phyloP scores from a whole-genome alignment of 2,888 invertebrate species.

The Syrphus vitripennis region DNA sequence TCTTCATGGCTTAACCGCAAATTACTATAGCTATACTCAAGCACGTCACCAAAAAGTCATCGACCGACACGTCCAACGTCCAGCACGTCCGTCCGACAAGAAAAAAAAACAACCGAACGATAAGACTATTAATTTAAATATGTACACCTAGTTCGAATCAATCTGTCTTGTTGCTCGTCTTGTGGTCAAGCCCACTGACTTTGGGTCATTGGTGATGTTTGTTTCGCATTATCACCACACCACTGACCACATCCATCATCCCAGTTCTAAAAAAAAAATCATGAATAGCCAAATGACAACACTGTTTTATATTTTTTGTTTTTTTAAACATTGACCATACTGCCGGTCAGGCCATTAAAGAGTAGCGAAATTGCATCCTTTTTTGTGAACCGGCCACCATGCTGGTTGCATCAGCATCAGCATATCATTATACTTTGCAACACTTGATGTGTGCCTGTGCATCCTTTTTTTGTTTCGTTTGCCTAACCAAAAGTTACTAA shows the following conservation, averaged over 20 bases:
- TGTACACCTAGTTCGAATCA: slow-evolving; percentile 52
- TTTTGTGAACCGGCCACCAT: slow-evolving; percentile 45
- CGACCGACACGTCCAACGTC: slow-evolving; percentile 18
- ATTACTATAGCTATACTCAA: slow-evolving; percentile 24
- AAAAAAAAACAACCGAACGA: neutral
- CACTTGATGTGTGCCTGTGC: slow-evolving; percentile 45
- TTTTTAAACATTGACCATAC: neutral
- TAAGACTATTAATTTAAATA: slow-evolving; percentile 66
- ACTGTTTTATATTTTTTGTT: neutral
- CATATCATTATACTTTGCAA: slow-evolving; percentile 6
- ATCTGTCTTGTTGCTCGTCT: slow-evolving; percentile 60
- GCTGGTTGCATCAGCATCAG: slow-evolving; percentile 42
- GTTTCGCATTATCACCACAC: slow-evolving; percentile 56
- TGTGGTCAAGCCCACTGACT: slow-evolving; percentile 58
- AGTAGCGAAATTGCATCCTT: slow-evolving; percentile 64
- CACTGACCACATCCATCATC: slow-evolving; percentile 58
- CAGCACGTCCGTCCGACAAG: neutral
- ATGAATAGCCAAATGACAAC: slow-evolving; percentile 45
- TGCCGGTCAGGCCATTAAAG: slow-evolving; percentile 43
- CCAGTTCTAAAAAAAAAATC: neutral
- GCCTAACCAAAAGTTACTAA: slow-evolving; percentile 43
- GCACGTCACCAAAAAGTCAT: slow-evolving; percentile 54
- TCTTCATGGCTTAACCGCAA: slow-evolving; percentile 34
- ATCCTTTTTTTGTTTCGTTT: slow-evolving; percentile 34
- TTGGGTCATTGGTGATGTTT: slow-evolving; percentile 45